Conservation (phyloP, 2,113 vertebrate genomes). For the Apeltes quadracus region DNA sequence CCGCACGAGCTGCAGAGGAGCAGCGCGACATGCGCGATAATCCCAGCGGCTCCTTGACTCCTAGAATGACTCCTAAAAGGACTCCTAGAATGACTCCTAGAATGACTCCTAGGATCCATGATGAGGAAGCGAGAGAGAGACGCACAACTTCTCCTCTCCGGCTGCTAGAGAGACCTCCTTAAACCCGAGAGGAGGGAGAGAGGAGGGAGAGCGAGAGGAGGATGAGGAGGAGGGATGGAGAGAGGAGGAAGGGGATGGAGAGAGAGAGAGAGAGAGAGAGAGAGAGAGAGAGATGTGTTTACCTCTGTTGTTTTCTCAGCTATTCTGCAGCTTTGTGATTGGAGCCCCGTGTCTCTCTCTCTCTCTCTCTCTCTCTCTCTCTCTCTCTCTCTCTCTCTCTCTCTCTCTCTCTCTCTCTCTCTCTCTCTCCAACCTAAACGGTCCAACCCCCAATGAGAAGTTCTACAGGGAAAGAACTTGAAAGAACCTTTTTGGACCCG, state of each 20-base stretch:
- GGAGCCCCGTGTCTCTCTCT: neutral
- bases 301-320: constrained; percentile 3
- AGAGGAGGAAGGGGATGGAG: neutral
- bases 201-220: neutral
- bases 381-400: neutral
- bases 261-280: constrained; percentile 3
- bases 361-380: neutral
- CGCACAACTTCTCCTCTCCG: too few species aligned
- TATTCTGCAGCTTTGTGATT: constrained; percentile 1
- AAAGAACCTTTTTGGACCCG: neutral
- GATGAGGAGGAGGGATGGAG: neutral
- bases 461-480: neutral
- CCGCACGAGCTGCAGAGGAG: constrained; percentile 36
- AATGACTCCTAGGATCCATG: constrained; percentile 56
- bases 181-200: too few species aligned
- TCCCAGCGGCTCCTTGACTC: constrained; percentile 46
- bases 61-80: too few species aligned
- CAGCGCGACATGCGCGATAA: constrained; percentile 44
- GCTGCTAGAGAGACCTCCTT: neutral
- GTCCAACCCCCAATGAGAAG: neutral
- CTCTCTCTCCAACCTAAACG: neutral
- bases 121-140: constrained; percentile 6
- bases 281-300: neutral
- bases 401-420: neutral
- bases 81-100: neutral